Percentiles rank a stretch among this genome's conserved stretches.
Conservation (phyloP, 2,113 vertebrate genomes). For the Oophaga pumilio region DNA sequence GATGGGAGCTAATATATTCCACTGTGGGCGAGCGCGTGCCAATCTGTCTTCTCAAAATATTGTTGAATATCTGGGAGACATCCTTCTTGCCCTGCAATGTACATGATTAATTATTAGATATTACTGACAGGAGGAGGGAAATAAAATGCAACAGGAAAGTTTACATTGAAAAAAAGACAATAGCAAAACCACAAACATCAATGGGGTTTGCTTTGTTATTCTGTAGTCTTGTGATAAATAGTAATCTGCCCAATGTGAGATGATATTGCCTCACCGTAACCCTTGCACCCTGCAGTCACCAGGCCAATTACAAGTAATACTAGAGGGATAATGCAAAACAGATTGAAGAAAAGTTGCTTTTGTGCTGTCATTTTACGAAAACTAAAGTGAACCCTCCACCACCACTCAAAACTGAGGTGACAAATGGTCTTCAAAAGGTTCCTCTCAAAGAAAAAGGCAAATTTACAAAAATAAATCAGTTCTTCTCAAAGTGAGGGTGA, state of each 20-base stretch:
- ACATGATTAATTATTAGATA: background rate
- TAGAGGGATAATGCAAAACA: background rate
- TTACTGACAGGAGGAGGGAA: background rate
- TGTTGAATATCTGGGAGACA: conserved; percentile 98
- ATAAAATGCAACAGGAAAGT: background rate
- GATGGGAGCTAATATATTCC: conserved; percentile 93
- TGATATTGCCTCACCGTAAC: no score
- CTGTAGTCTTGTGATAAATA: no score
- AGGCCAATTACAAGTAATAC: background rate
- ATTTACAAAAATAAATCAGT: no score
- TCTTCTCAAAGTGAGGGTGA: no score
- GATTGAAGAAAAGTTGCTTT: background rate
- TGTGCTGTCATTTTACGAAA: background rate
- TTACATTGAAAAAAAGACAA: background rate
- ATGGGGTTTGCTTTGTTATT: no score
- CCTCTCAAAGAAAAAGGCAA: no score
- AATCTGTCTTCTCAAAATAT: conserved; percentile 94
- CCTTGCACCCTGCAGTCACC: no score
- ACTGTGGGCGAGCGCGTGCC: conserved; percentile 91
- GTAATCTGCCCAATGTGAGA: no score
- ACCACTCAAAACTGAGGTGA: no score
- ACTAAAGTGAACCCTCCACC: no score
- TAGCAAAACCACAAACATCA: background rate
- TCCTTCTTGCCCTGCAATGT: conserved; percentile 91
- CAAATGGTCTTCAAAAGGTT: no score